These are phyloP conservation scores for Megalurothrips usitatus DNA, from an alignment of 2,888 invertebrate genomes.

Conservation along the genomic window DNA sequence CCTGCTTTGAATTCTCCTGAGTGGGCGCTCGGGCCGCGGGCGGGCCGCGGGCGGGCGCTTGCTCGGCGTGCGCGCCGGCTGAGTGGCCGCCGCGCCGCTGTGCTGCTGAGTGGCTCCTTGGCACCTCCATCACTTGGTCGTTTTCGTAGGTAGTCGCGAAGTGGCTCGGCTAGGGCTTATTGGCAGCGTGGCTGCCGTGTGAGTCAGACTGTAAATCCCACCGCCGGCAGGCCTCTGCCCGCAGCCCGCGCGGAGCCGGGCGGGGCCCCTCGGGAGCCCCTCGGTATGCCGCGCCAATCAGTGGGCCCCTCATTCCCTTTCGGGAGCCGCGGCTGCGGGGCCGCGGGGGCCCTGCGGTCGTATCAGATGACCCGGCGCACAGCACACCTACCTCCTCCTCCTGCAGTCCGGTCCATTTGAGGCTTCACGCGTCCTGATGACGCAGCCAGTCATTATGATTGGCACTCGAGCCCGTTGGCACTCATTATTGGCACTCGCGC, in stretches of 20 bases:
- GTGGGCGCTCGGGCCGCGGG: neutral
- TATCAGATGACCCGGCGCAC: constrained; percentile 2
- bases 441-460: neutral
- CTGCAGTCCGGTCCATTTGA: neutral
- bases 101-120: neutral
- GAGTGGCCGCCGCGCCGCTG: neutral
- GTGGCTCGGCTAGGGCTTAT: too few relatives aligned
- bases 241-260: too few relatives aligned
- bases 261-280: neutral
- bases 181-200: too few relatives aligned
- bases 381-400: neutral
- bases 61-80: neutral
- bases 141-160: too few relatives aligned
- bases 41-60: neutral
- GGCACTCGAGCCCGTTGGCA: neutral
- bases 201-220: too few relatives aligned
- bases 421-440: neutral
- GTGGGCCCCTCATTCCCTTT: neutral
- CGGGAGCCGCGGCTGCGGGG: neutral
- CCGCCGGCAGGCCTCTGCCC: too few relatives aligned
- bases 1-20: too few relatives aligned
- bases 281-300: neutral
- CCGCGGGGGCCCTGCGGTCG: neutral
- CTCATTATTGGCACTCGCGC: constrained; percentile 23
- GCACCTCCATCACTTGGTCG: too few relatives aligned